Conservation (phyloP, 2,113 vertebrate species). For the Xiphophorus hellerii region DNA sequence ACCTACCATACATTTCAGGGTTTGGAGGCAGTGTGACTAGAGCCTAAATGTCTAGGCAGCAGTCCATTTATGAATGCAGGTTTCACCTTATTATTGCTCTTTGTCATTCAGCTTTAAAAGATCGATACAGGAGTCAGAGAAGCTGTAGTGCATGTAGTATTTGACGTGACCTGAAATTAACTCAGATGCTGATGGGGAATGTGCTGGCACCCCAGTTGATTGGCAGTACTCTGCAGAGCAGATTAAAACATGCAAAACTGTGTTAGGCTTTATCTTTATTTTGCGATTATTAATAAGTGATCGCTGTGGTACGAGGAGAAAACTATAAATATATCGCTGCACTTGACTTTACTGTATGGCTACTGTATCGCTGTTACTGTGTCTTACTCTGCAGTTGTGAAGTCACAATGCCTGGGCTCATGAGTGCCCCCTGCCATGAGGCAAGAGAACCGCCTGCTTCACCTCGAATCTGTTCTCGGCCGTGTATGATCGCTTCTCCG, state of each 20-base stretch:
- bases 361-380: no score
- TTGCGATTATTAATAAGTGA: no score
- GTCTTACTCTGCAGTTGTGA: no score
- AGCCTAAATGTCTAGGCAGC: slow-evolving; percentile 32
- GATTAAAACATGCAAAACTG: slow-evolving; percentile 4
- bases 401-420: no score
- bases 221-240: slow-evolving; percentile 52
- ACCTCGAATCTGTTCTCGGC: no score
- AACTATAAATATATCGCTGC: no score
- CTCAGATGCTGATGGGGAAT: neutral
- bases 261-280: no score
- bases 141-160: slow-evolving; percentile 20
- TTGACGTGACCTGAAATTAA: slow-evolving; percentile 42
- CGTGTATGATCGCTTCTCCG: no score
- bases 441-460: no score
- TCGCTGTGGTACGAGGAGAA: no score
- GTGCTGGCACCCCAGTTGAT: slow-evolving; percentile 1
- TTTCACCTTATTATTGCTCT: slow-evolving; percentile 25
- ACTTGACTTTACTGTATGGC: no score
- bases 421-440: no score
- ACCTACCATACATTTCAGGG: neutral
- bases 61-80: slow-evolving; percentile 63
- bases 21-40: neutral
- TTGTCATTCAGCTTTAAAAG: slow-evolving; percentile 48
- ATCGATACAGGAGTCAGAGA: slow-evolving; percentile 40